Evolutionary conservation across 2,888 invertebrate species (phyloP), one percentile per base, ranked within the genome.

Genomic region (Allacma fusca): DNA sequence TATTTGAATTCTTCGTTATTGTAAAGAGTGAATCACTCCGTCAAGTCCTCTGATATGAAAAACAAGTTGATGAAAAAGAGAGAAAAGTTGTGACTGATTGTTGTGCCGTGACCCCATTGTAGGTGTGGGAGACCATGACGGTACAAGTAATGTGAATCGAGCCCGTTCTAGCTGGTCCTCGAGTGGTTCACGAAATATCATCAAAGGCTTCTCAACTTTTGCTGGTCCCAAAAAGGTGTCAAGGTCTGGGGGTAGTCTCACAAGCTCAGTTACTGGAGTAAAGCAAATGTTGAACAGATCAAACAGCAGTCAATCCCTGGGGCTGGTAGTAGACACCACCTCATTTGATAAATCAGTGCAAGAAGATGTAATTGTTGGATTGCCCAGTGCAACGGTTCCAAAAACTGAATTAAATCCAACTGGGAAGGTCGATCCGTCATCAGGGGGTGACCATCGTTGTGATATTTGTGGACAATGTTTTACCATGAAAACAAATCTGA

Each of bases 391-490:
- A 16, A 26, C 24, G 12, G 4, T 24, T 23, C 24, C 26, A 1
- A 13, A 23, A 12, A 23, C 23, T 23, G 62, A 26, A 21, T 5
- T 57, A 21, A 21, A 4, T 12, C 4, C 16, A n/a, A 62, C 26
- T 12, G 26, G 26, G 13, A 62, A 24, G 16, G n/a, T 23, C 23
- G 62, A 62, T 2, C 16, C 62, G 62, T 24, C 24, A 26, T 12
- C 24, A 21, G 62, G 62, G 62, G 62, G 62, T 62, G 62, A 40
- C 26, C 69, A 69, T 24, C 34, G 34, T 9, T 83, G 83, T 78
- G 79, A 82, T 59, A 79, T 82, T 71, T 83, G 83, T 73, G 72
- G 76, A n/a, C 82, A 83, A 70, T 65, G 75, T 9, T 83, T 83
- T 71, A 82, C 81, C 12, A 78, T 81, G 28, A 75, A 81, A 28